These are phyloP conservation scores for Phoebastria nigripes DNA, from an alignment of 2,797 vertebrate species.

Conservation along the genomic window DNA sequence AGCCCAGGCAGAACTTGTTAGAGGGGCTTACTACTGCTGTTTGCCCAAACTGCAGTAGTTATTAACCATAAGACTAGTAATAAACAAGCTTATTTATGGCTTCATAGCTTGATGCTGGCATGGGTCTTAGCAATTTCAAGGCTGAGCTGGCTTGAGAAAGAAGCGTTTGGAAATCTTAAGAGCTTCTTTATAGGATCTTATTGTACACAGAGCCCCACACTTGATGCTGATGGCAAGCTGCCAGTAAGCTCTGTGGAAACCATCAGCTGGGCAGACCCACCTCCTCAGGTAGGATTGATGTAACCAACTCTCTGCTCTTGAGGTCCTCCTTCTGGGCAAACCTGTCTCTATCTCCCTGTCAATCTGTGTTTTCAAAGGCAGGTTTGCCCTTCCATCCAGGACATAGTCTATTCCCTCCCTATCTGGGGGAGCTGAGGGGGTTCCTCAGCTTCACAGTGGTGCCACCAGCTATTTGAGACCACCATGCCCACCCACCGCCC, in stretches of 20 bases:
- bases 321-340: neutral
- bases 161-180: neutral
- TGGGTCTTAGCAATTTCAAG: neutral
- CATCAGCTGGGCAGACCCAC: neutral
- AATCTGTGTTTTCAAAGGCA: neutral
- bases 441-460: neutral
- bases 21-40: neutral
- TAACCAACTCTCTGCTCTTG: neutral
- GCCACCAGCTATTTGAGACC: neutral
- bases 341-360: neutral
- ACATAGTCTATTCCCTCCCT: neutral
- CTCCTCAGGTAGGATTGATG: neutral
- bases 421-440: neutral
- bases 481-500: neutral
- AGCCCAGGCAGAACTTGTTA: neutral
- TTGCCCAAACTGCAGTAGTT: neutral
- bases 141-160: neutral
- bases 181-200: neutral
- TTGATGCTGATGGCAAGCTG: neutral
- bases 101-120: neutral
- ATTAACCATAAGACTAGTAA: neutral
- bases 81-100: conserved; percentile 16
- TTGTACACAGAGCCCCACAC: neutral
- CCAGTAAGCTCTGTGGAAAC: neutral
- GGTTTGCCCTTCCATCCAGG: neutral